phyloP scores from a whole-genome alignment of 2,797 vertebrate species.

The Philypnodon macrostomus region DNA sequence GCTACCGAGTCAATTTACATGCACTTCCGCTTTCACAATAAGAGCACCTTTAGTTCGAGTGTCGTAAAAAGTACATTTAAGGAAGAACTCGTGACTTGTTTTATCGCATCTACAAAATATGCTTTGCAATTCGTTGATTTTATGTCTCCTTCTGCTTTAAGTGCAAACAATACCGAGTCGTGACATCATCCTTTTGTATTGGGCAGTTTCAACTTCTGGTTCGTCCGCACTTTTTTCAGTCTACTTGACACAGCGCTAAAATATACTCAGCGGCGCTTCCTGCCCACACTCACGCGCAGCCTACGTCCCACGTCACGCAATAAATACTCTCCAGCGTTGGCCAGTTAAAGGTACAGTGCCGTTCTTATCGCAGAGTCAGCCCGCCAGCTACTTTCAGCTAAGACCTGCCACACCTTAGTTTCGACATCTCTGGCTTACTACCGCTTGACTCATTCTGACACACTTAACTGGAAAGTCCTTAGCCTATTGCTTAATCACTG shows the following conservation, averaged over 20 bases:
- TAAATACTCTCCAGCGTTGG: constrained; percentile 22
- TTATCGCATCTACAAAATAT: neutral
- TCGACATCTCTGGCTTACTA: constrained; percentile 56
- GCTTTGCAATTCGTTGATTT: fast-evolving
- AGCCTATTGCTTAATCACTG: constrained; percentile 20
- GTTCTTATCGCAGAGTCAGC: constrained; percentile 47
- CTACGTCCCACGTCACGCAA: constrained; percentile 68
- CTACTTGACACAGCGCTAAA: constrained; percentile 13
- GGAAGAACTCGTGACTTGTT: fast-evolving
- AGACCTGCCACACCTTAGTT: constrained; percentile 71
- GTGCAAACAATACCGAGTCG: neutral
- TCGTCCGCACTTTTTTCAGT: fast-evolving
- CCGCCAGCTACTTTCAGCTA: constrained; percentile 8
- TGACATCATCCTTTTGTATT: fast-evolving
- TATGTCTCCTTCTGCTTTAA: neutral
- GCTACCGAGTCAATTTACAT: fast-evolving
- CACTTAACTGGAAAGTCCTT: constrained; percentile 41
- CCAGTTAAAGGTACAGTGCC: constrained; percentile 81
- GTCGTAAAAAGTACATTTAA: fast-evolving
- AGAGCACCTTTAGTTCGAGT: fast-evolving
- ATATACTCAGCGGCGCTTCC: constrained; percentile 56
- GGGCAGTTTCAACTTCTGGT: neutral
- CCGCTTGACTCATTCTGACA: constrained; percentile 51
- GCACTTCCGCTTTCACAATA: constrained; percentile 48
- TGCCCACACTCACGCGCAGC: constrained; percentile 66